Evolutionary conservation across 2,888 invertebrate genomes (phyloP).

Genomic region (Cecidostiba fungosa): DNA sequence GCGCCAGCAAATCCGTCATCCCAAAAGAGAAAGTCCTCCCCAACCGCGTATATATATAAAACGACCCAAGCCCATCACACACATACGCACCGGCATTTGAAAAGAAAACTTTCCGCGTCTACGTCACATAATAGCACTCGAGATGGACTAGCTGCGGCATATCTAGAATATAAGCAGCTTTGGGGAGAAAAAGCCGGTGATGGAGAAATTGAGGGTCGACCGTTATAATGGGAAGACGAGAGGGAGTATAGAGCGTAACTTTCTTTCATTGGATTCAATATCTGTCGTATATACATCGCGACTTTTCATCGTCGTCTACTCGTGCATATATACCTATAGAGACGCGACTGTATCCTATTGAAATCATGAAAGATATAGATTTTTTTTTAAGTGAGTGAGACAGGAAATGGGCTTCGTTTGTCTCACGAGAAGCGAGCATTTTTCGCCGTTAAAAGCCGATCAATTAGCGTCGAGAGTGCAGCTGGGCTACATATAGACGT

Average conservation of each 20-base stretch:
- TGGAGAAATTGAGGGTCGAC: slow-evolving; percentile 25
- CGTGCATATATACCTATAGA: not conserved
- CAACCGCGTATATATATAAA: too few relatives aligned
- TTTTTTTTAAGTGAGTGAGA: not conserved
- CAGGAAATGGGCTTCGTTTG: not conserved
- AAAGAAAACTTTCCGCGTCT: too few relatives aligned
- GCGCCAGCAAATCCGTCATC: too few relatives aligned
- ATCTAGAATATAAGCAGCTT: not conserved
- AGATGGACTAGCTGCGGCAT: not conserved
- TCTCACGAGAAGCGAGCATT: not conserved
- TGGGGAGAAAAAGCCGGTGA: not conserved
- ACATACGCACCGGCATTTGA: too few relatives aligned
- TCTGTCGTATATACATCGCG: slow-evolving; percentile 9
- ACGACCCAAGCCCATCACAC: too few relatives aligned
- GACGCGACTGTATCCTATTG: too few relatives aligned
- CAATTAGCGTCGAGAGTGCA: not conserved
- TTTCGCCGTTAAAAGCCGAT: not conserved
- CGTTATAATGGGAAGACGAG: slow-evolving; percentile 49
- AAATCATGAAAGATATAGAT: too few relatives aligned
- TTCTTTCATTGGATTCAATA: slow-evolving; percentile 54
- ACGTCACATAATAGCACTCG: too few relatives aligned
- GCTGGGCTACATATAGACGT: not conserved
- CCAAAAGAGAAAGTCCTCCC: too few relatives aligned
- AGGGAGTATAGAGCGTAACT: slow-evolving; percentile 18
- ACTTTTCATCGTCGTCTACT: slow-evolving; percentile 45